A percentile compares a stretch with the other conserved stretches of the same genome.
These are phyloP conservation scores for Aspidiotus rigidus DNA, from an alignment of 2,888 invertebrate genomes.

Conservation along the genomic window DNA sequence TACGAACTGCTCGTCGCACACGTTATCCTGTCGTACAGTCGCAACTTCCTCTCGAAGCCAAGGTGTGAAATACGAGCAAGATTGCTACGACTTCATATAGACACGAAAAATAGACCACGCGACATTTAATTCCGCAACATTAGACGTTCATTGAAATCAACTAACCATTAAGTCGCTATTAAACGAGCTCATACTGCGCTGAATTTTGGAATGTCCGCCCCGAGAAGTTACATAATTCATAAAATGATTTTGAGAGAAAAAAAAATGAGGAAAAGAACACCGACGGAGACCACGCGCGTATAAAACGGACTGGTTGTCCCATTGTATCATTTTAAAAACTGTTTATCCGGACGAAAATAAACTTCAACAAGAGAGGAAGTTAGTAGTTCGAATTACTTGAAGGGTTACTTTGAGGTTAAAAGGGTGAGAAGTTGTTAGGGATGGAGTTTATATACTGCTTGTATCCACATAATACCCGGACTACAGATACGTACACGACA, in stretches of 20 bases:
- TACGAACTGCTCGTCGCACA: too few relatives aligned
- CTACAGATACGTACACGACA: too few relatives aligned
- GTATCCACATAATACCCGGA: too few relatives aligned
- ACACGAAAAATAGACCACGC: background rate
- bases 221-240: constrained; percentile 30
- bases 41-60: too few relatives aligned
- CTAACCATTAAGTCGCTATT: constrained; percentile 26
- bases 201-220: constrained; percentile 20
- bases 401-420: constrained; percentile 34
- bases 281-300: constrained; percentile 14
- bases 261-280: constrained; percentile 13
- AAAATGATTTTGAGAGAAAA: constrained; percentile 14
- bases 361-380: constrained; percentile 32
- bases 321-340: constrained; percentile 32
- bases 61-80: too few relatives aligned
- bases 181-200: background rate
- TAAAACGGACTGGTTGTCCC: constrained; percentile 33
- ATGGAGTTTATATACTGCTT: constrained; percentile 1
- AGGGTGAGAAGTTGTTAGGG: constrained; percentile 34
- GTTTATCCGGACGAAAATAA: constrained; percentile 33
- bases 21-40: too few relatives aligned
- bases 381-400: constrained; percentile 32
- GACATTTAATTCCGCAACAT: constrained; percentile 28
- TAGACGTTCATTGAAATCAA: constrained; percentile 22
- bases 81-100: too few relatives aligned